Evolutionary conservation across 2,888 invertebrate genomes (phyloP), one percentile per base, ranked within the genome.

Genomic region (Girardia tigrina): DNA sequence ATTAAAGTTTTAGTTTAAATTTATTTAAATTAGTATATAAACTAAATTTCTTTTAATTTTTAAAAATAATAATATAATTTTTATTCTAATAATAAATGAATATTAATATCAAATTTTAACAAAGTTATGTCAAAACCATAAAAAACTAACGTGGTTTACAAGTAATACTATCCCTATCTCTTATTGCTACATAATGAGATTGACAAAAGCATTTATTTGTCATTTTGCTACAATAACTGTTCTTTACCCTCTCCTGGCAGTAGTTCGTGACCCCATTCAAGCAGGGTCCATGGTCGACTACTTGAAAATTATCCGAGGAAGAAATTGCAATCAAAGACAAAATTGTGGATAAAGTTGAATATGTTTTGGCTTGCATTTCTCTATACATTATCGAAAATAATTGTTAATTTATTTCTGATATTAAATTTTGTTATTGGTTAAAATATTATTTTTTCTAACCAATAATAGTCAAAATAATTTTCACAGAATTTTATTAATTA

Each of bases 171-270:
- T 56, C 56, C 23, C 56, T n/a, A 4, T 56, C 56, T 56, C 56
- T 4, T 20, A 56, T 56, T 23, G 56, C 56, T 12, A 56, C 56
- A 56, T 12, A 56, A 56, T 56, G n/a, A 4, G 56, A 56, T 23
- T 56, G 56, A 56, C 56, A 56, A n/a, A 56, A 56, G n/a, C 56
- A 56, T 56, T 56, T 56, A 56, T 56, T 56, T n/a, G 56, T 56
- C 4, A 2, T n/a, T 56, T 56, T 4, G 23, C 56, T 56, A n/a
- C 56, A 56, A 56, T 56, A 56, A n/a, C 56, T 56, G 23, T 56
- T 56, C 23, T n/a, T 56, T 4, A 56, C 56, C 4, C 56, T n/a
- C n/a, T 56, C 8, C n/a, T 56, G 56, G n/a, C 56, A 56, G 23
- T 56, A 56, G n/a, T 56, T 12, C n/a, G n/a, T 23, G 20, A n/a